Base-by-base conservation (phyloP, 2,888 invertebrate genomes). In the Caenorhabditis becei region DNA sequence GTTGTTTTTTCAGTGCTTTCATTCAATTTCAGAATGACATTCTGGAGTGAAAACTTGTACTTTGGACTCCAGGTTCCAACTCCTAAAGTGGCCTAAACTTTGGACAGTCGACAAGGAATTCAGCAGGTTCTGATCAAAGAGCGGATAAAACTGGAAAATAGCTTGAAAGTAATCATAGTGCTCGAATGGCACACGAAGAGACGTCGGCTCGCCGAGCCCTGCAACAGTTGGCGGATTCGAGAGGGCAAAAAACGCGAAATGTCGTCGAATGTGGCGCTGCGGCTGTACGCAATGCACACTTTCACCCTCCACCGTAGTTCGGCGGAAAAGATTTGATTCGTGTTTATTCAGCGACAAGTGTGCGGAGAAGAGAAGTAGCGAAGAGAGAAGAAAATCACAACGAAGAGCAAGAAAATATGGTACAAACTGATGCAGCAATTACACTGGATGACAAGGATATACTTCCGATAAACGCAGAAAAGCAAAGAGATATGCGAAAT, bases 261-360 rank as follows among this genome's bases (percentile, higher is more conserved):
- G 56, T 62, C 72, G 72, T 79, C 16, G 41, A 51, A 54, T 79
- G 59, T 44, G 66, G 61, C 70, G 79, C 51, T 24, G 51, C 49
- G 63, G 58, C 63, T 63, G 78, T 78, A 79, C 79, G 79, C 58
- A 66, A 79, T 79, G 79, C 79, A 79, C 79, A 79, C 63, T 74
- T 66, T 69, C 14, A n/a, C 20, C 59, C 4, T 61, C 63, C 67
- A 79, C 79, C 72, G 72, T 79, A 79, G 47, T 51, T 35, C 49
- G 23, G 10, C 37, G 58, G 49, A 63, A 63, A 54, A 20, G 24
- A 11, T 37, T 37, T 1, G 54, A 11, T 23, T 10, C 16, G 18
- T 72, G 47, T 77, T 70, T 77, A 65, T 69, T 77, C 44, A 70
- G 51, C 49, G 69, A 49, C 32, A 63, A 26, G 18, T 26, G 37